These are phyloP conservation scores for Conops quadrifasciatus DNA, from an alignment of 2,888 invertebrate species.

Conservation along the genomic window DNA sequence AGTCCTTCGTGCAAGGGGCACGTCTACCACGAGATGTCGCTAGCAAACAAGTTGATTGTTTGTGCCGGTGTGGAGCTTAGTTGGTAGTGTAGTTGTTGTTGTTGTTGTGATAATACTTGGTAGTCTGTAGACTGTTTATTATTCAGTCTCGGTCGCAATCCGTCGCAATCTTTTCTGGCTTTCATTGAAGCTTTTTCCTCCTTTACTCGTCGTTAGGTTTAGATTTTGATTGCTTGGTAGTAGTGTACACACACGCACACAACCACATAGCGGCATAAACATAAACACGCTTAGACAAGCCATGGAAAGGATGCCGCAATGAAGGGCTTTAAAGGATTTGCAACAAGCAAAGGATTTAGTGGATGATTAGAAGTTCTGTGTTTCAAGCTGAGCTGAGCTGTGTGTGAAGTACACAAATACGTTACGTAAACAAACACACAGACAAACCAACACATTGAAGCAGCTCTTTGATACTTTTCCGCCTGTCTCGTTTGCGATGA, in stretches of 20 bases:
- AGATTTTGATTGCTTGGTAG: not conserved
- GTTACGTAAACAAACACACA: not conserved
- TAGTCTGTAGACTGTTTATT: not conserved
- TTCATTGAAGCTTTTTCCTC: too few relatives aligned
- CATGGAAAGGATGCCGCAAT: not conserved
- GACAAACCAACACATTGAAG: too few relatives aligned
- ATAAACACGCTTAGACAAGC: not conserved
- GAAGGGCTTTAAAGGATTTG: conserved; percentile 9
- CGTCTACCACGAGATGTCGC: conserved; percentile 22
- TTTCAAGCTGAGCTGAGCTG: not conserved
- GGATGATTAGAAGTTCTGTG: not conserved
- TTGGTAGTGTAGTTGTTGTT: conserved; percentile 16
- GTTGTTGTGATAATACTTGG: not conserved
- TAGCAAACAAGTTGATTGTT: not conserved
- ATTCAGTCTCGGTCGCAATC: not conserved
- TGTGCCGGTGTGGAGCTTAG: not conserved
- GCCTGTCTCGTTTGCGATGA: too few relatives aligned
- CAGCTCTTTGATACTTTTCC: too few relatives aligned
- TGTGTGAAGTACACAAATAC: not conserved
- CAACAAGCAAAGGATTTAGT: not conserved
- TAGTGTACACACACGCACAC: not conserved
- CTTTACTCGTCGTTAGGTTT: not conserved
- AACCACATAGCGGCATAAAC: not conserved
- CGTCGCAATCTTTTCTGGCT: not conserved
- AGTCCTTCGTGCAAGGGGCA: not conserved